Conservation (phyloP, 2,113 vertebrate species). For the Pogonocichla stellata region DNA sequence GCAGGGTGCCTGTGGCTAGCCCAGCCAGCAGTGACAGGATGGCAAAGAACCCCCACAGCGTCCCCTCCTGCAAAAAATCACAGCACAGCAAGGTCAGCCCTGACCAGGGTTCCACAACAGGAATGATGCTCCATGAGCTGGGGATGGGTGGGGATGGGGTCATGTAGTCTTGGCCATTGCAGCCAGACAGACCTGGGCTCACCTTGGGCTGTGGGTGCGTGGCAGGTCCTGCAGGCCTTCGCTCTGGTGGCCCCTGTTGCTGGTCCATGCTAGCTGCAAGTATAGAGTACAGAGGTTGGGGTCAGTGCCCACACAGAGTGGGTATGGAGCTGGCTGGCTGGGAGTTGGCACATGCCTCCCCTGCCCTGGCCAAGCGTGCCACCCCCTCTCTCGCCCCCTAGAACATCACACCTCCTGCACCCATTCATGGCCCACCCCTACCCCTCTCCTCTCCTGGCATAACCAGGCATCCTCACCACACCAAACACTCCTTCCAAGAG, state of each 20-base stretch:
- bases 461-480: background rate
- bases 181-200: background rate
- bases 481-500: rapidly evolving
- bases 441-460: rapidly evolving
- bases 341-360: background rate
- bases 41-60: conserved; percentile 51
- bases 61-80: conserved; percentile 40
- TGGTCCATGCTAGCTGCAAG: conserved; percentile 68
- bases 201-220: conserved; percentile 28
- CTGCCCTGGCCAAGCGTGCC: background rate
- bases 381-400: rapidly evolving
- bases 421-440: background rate
- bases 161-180: rapidly evolving
- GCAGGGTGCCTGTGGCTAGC: conserved; percentile 14
- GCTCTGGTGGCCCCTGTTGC: conserved; percentile 10
- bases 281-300: background rate
- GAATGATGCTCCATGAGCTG: background rate
- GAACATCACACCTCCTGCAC: background rate
- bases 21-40: conserved; percentile 62
- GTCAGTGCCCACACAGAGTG: background rate
- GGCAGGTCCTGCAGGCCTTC: conserved; percentile 30
- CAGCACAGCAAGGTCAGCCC: background rate
- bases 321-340: background rate
- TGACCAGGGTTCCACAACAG: rapidly evolving
- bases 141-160: background rate